Evolutionary conservation across 2,888 invertebrate genomes (phyloP).

Genomic region (Dryobotodes eremita): DNA sequence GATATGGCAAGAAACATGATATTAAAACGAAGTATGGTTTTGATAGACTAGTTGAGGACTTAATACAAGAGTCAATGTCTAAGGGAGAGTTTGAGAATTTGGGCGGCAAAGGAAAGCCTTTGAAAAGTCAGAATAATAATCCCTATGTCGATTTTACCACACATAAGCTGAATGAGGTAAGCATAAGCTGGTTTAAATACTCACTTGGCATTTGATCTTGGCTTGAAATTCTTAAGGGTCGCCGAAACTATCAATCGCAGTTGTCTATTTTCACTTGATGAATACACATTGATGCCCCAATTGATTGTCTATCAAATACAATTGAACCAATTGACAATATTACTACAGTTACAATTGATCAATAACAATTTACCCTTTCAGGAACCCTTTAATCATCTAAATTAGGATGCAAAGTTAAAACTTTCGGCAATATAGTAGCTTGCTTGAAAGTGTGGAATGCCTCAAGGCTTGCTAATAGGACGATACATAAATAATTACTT

Average conservation of each 20-base stretch:
- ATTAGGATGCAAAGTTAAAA: not conserved
- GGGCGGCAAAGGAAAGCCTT: slow-evolving; percentile 95
- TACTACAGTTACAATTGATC: too few relatives aligned
- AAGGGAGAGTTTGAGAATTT: slow-evolving; percentile 97
- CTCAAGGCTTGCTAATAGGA: not conserved
- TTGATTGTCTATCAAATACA: too few relatives aligned
- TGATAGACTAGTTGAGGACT: slow-evolving; percentile 97
- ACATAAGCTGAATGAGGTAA: slow-evolving; percentile 95
- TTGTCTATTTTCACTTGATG: too few relatives aligned
- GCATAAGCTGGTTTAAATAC: slow-evolving; percentile 17
- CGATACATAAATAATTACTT: not conserved
- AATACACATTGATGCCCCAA: too few relatives aligned
- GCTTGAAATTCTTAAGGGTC: not conserved
- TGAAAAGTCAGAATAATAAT: slow-evolving; percentile 93
- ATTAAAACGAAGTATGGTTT: slow-evolving; percentile 96
- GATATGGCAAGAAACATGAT: slow-evolving; percentile 92
- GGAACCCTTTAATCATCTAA: not conserved
- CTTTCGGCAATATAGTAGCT: not conserved
- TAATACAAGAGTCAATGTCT: slow-evolving; percentile 97
- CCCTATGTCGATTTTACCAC: slow-evolving; percentile 97
- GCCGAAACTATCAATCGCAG: too few relatives aligned
- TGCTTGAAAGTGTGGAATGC: not conserved
- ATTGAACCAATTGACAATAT: too few relatives aligned
- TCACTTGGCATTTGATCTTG: not conserved
- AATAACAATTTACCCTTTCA: too few relatives aligned